Conservation (phyloP, 2,888 invertebrate genomes). For the Cremastinae sp. region DNA sequence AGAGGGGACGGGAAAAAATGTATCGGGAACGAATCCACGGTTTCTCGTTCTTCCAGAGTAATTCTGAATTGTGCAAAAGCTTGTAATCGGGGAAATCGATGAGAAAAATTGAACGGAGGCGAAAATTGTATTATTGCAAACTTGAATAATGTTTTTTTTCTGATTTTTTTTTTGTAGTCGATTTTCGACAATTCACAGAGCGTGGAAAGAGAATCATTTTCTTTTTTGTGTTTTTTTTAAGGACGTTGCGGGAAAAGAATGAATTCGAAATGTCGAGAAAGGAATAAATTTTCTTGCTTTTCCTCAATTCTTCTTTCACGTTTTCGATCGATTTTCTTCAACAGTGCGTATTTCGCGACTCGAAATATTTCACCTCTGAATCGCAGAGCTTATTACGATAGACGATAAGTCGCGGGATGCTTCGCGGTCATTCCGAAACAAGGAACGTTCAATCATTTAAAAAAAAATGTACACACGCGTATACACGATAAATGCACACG, state of each 20-base stretch:
- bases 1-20: constrained; percentile 3
- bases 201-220: constrained; percentile 19
- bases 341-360: constrained; percentile 14
- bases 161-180: neutral
- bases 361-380: constrained; percentile 55
- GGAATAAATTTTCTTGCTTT: neutral
- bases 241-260: neutral
- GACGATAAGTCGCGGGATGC: constrained; percentile 49
- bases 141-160: constrained; percentile 40
- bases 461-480: constrained; percentile 65
- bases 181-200: neutral
- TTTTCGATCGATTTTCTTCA: constrained; percentile 22
- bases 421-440: constrained; percentile 63
- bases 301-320: constrained; percentile 24
- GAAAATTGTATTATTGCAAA: constrained; percentile 22
- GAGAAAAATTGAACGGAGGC: constrained; percentile 24
- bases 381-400: constrained; percentile 67
- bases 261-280: neutral
- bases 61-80: constrained; percentile 21
- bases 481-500: constrained; percentile 61
- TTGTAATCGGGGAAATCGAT: neutral
- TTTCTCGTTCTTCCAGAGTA: neutral
- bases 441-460: constrained; percentile 68
- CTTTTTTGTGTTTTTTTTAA: neutral
- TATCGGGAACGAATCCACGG: constrained; percentile 9